Conservation (phyloP, 2,888 invertebrate species). For the Drosophila birchii region DNA sequence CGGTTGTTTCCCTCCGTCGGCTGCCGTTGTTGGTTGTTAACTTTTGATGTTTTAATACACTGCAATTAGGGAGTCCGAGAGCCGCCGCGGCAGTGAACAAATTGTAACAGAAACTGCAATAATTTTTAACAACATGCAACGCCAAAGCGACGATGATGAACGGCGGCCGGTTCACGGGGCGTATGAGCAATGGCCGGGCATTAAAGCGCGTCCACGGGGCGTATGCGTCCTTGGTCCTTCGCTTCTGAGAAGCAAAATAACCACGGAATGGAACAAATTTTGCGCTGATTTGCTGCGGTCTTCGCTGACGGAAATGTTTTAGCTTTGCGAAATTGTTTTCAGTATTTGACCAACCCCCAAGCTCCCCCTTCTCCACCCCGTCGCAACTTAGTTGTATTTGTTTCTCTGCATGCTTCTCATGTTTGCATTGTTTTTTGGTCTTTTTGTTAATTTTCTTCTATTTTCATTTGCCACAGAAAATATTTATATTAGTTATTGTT, state of each 20-base stretch:
- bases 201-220: slow-evolving; percentile 63
- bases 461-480: slow-evolving; percentile 46
- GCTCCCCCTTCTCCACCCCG: background rate
- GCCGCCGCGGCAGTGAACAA: slow-evolving; percentile 41
- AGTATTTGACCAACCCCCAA: slow-evolving; percentile 12
- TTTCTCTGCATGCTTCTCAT: slow-evolving; percentile 48
- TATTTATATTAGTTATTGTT: slow-evolving; percentile 56
- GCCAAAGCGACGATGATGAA: slow-evolving; percentile 61
- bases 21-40: slow-evolving; percentile 50
- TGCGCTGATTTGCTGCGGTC: slow-evolving; percentile 73
- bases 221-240: slow-evolving; percentile 48
- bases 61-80: slow-evolving; percentile 56
- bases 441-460: slow-evolving; percentile 35
- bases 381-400: slow-evolving; percentile 32
- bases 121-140: slow-evolving; percentile 54
- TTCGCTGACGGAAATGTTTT: slow-evolving; percentile 58
- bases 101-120: slow-evolving; percentile 56
- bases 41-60: slow-evolving; percentile 69
- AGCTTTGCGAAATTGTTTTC: slow-evolving; percentile 59
- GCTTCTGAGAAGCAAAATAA: slow-evolving; percentile 18
- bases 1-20: slow-evolving; percentile 7
- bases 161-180: slow-evolving; percentile 54
- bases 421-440: slow-evolving; percentile 33
- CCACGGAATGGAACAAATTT: slow-evolving; percentile 40
- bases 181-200: slow-evolving; percentile 67